Evolutionary conservation across 2,888 invertebrate genomes (phyloP).

Genomic region (Diadegma fenestrale): DNA sequence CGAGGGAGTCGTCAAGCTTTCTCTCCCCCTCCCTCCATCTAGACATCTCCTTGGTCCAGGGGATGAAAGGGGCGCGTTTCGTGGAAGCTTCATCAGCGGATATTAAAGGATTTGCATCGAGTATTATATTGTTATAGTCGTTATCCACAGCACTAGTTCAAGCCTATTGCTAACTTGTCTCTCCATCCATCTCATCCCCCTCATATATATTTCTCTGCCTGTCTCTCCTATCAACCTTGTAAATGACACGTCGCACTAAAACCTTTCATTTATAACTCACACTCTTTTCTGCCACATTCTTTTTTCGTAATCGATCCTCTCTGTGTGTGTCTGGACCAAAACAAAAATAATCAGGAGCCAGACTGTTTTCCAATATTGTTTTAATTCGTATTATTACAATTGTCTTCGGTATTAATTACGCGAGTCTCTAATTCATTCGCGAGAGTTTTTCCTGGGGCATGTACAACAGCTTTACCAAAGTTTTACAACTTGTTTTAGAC

Average conservation of each 20-base stretch:
- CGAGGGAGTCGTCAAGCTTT: slow-evolving; percentile 80
- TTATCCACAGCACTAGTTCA: slow-evolving; percentile 71
- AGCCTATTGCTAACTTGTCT: slow-evolving; percentile 42
- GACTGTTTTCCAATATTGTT: background rate
- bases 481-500: background rate
- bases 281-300: background rate
- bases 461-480: background rate
- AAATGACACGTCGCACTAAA: slow-evolving; percentile 24
- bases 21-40: slow-evolving; percentile 18
- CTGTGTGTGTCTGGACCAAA: too few species aligned
- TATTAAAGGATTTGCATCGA: slow-evolving; percentile 85
- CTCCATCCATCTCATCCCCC: slow-evolving; percentile 1
- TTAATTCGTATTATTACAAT: background rate
- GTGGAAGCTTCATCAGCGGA: slow-evolving; percentile 82
- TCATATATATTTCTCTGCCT: background rate
- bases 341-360: background rate
- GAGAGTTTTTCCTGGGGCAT: background rate
- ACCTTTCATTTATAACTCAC: slow-evolving; percentile 1
- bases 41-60: slow-evolving; percentile 14
- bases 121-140: slow-evolving; percentile 82
- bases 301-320: background rate
- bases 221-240: background rate
- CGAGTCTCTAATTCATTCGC: background rate
- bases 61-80: slow-evolving; percentile 70
- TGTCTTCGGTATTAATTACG: background rate